A percentile compares a stretch with the other conserved stretches of the same genome.
Evolutionary conservation across 2,797 vertebrate species (phyloP).

Genomic region (Spinus pinus): DNA sequence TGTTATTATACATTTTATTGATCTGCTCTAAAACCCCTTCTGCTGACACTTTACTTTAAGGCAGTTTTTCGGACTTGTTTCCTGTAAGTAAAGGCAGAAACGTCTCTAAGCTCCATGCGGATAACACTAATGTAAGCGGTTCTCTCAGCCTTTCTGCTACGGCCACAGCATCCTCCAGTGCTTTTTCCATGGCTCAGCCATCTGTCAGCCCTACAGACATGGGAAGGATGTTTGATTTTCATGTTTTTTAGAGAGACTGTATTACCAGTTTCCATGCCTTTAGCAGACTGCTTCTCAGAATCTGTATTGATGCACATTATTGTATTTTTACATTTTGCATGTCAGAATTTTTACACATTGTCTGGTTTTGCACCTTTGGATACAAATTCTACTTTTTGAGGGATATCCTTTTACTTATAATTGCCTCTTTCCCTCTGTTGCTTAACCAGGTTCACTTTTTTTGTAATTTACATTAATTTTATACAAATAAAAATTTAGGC

Average conservation of each 20-base stretch:
- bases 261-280: background rate
- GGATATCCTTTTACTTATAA: background rate
- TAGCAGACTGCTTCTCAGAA: background rate
- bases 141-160: background rate
- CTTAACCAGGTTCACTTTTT: background rate
- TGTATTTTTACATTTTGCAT: background rate
- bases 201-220: background rate
- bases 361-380: background rate
- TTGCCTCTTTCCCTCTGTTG: background rate
- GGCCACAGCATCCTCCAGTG: background rate
- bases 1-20: background rate
- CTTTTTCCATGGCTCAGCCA: background rate
- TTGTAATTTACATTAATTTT: background rate
- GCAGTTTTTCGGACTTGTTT: background rate
- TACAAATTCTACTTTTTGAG: background rate
- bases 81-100: background rate
- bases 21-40: background rate
- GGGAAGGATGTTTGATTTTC: background rate
- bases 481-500: background rate
- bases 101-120: background rate
- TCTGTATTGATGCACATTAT: background rate
- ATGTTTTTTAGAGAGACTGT: background rate
- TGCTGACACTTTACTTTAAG: constrained; percentile 1
- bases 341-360: background rate
- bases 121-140: background rate